Conservation (phyloP, 37 sponge, comb jelly and placozoan species). For the Spongilla lacustris region DNA sequence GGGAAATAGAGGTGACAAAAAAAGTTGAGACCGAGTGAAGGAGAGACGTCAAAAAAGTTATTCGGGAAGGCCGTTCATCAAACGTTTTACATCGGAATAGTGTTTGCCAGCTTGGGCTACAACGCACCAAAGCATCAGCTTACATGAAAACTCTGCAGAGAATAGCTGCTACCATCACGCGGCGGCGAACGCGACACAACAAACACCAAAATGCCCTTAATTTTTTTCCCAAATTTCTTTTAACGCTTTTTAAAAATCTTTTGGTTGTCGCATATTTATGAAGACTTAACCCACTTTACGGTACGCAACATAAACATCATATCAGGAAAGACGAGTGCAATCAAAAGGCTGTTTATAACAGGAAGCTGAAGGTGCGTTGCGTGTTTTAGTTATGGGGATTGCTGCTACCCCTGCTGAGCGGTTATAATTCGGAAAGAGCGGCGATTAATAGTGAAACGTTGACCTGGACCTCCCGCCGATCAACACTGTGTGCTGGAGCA, state of each 20-base stretch:
- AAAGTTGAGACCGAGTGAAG: too few relatives aligned
- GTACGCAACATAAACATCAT: constrained; percentile 1
- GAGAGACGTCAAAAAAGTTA: too few relatives aligned
- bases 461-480: not conserved
- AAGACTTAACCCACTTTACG: not conserved
- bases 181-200: not conserved
- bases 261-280: not conserved
- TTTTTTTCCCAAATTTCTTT: not conserved
- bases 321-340: not conserved
- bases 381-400: not conserved
- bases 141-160: constrained; percentile 63
- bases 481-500: not conserved
- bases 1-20: not conserved
- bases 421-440: not conserved
- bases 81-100: not conserved
- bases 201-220: not conserved
- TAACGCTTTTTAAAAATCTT: not conserved
- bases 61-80: too few relatives aligned
- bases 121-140: constrained; percentile 6
- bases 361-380: not conserved
- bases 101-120: not conserved
- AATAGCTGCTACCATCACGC: constrained; percentile 52
- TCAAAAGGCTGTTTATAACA: not conserved
- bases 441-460: not conserved
- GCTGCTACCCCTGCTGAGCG: not conserved